These are phyloP conservation scores for Epinotia demarniana DNA, from an alignment of 2,888 invertebrate species.

Conservation along the genomic window DNA sequence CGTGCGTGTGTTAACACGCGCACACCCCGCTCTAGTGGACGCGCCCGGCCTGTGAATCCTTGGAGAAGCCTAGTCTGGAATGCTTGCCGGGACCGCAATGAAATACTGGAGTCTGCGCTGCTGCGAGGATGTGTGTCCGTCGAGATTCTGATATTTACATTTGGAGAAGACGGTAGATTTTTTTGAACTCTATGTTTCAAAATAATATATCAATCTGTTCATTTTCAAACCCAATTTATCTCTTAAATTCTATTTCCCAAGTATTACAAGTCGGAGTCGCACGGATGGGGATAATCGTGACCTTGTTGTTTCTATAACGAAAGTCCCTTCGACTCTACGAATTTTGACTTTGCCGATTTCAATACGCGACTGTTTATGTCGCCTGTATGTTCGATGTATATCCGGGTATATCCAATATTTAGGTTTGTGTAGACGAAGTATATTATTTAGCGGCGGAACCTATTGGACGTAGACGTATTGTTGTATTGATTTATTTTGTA, in stretches of 20 bases:
- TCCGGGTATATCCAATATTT: constrained; percentile 34
- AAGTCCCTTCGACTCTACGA: constrained; percentile 48
- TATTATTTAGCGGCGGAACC: constrained; percentile 30
- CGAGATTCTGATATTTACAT: background rate
- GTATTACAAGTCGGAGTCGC: constrained; percentile 10
- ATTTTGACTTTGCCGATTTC: constrained; percentile 27
- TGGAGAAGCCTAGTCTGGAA: background rate
- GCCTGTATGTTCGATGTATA: constrained; percentile 49
- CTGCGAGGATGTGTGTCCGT: background rate
- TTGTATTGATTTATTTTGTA: constrained; percentile 42
- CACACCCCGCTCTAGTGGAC: constrained; percentile 19
- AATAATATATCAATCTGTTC: too few relatives aligned
- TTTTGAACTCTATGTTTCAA: background rate
- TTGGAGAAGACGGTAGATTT: background rate
- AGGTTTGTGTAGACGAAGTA: constrained; percentile 31
- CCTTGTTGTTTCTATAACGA: constrained; percentile 11
- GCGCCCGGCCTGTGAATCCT: background rate
- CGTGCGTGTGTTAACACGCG: too few relatives aligned
- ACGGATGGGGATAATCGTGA: background rate
- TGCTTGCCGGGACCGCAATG: background rate
- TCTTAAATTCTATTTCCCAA: background rate
- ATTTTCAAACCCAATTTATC: background rate
- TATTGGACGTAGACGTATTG: constrained; percentile 34
- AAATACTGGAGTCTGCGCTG: background rate
- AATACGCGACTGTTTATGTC: constrained; percentile 49